Percentiles rank a stretch among this genome's conserved stretches.
Evolutionary conservation across 2,888 invertebrate species (phyloP).

Genomic region (Erpobdella octoculata): DNA sequence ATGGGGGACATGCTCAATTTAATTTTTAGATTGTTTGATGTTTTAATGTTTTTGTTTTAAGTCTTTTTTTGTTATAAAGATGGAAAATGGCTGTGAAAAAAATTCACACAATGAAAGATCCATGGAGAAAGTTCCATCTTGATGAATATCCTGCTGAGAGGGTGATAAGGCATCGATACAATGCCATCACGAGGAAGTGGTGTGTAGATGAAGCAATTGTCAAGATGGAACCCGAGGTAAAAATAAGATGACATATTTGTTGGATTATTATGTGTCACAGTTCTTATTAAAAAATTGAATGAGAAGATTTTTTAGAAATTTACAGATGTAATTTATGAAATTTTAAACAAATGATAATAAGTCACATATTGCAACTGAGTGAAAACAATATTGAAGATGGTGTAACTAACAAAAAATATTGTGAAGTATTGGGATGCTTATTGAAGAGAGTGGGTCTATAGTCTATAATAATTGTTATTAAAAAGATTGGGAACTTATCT

Average conservation of each 20-base stretch:
- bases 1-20: too few species aligned
- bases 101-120: slow-evolving; percentile 49
- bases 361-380: background rate
- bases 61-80: slow-evolving; percentile 1
- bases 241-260: background rate
- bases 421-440: too few species aligned
- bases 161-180: slow-evolving; percentile 55
- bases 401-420: too few species aligned
- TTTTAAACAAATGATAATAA: background rate
- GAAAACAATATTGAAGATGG: too few species aligned
- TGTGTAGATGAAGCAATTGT: slow-evolving; percentile 54
- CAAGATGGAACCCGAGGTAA: slow-evolving; percentile 54
- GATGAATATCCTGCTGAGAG: slow-evolving; percentile 52
- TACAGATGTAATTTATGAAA: background rate
- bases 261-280: too few species aligned
- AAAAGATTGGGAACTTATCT: too few species aligned
- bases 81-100: slow-evolving; percentile 25
- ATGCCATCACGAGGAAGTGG: slow-evolving; percentile 55
- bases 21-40: background rate
- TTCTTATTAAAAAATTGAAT: background rate
- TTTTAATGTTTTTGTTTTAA: background rate
- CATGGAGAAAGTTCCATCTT: slow-evolving; percentile 56
- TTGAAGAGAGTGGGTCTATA: too few species aligned
- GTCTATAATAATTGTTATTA: too few species aligned
- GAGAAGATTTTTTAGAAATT: too few species aligned